Conservation (phyloP, 1,140 invertebrate species). For the Bombus breviceps region DNA sequence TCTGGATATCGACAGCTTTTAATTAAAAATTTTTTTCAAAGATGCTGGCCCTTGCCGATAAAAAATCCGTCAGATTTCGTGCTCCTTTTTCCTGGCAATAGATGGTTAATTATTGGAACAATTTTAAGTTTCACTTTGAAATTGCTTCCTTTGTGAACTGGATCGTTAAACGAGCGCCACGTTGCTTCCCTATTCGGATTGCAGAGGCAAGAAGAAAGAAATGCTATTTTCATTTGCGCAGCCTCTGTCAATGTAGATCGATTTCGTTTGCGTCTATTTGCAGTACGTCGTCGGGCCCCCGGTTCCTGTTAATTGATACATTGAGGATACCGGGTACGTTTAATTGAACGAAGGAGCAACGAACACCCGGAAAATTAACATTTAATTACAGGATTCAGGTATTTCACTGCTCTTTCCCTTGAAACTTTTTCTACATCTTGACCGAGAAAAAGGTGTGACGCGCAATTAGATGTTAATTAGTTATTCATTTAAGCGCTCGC, state of each 20-base stretch:
- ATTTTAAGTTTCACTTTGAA: slow-evolving; percentile 22
- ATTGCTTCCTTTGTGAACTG: slow-evolving; percentile 1
- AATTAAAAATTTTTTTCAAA: neutral
- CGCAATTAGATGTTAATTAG: slow-evolving; percentile 21
- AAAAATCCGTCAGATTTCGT: neutral
- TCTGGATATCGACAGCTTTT: neutral
- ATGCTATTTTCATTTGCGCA: slow-evolving; percentile 33
- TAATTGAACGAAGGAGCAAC: slow-evolving; percentile 16
- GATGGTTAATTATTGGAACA: neutral
- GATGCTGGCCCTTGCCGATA: neutral
- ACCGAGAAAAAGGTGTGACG: neutral
- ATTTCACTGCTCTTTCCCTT: neutral
- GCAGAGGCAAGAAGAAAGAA: slow-evolving; percentile 9
- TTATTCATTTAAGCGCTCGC: neutral
- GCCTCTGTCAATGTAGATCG: slow-evolving; percentile 16
- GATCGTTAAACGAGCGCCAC: slow-evolving; percentile 12
- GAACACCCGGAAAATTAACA: slow-evolving; percentile 32
- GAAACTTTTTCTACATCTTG: neutral
- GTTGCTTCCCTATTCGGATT: slow-evolving; percentile 19
- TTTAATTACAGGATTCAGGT: slow-evolving; percentile 33
- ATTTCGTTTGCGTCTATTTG: slow-evolving; percentile 32
- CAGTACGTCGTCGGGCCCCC: neutral
- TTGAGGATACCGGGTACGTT: slow-evolving; percentile 21
- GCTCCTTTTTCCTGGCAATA: neutral
- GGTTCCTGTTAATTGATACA: slow-evolving; percentile 33